Conservation (phyloP, 1,140 invertebrate genomes). For the Cydia splendana region DNA sequence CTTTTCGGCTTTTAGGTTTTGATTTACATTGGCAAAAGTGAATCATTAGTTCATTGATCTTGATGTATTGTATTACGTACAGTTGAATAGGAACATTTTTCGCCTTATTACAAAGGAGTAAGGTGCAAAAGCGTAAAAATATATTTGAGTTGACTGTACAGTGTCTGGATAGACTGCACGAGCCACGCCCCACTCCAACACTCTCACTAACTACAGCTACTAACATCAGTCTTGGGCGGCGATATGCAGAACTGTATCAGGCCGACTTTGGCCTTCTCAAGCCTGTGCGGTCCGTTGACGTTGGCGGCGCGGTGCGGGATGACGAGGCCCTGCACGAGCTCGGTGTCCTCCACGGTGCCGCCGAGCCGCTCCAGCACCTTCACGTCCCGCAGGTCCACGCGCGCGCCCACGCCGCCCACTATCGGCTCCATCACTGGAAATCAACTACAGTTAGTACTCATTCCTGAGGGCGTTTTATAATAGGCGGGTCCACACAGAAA, state of each 20-base stretch:
- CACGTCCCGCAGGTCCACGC: slow-evolving; percentile 91
- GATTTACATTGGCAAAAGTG: too few species aligned
- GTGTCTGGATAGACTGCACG: too few species aligned
- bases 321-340: slow-evolving; percentile 96
- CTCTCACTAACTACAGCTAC: slow-evolving; percentile 54
- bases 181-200: slow-evolving; percentile 36
- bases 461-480: too few species aligned
- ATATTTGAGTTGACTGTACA: too few species aligned
- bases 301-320: slow-evolving; percentile 95
- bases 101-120: too few species aligned
- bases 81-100: too few species aligned
- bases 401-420: slow-evolving; percentile 81
- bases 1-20: too few species aligned
- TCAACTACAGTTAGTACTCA: not conserved
- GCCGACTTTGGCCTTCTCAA: slow-evolving; percentile 99
- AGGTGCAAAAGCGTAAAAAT: too few species aligned
- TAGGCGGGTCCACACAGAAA: too few species aligned
- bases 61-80: too few species aligned
- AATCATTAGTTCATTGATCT: too few species aligned
- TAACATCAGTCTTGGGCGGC: slow-evolving; percentile 98
- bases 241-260: slow-evolving; percentile 99
- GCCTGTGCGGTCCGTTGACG: slow-evolving; percentile 93
- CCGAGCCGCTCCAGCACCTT: slow-evolving; percentile 98
- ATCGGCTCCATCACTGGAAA: slow-evolving; percentile 75
- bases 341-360: slow-evolving; percentile 98